Evolutionary conservation across 2,113 vertebrate species (phyloP), one percentile per base, ranked within the genome.

Genomic region (Acrocephalus kingi): DNA sequence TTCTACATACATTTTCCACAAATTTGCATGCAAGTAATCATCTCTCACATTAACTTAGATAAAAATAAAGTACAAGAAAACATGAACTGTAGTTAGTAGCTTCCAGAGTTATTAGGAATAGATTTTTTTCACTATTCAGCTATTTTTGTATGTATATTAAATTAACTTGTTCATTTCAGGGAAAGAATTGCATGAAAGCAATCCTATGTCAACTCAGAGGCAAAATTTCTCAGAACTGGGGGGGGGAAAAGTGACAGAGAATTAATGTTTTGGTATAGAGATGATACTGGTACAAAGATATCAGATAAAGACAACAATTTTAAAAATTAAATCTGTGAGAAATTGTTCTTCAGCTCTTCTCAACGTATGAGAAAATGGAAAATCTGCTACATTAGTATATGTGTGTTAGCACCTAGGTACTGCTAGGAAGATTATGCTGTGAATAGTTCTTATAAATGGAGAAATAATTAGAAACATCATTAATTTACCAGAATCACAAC

Each of bases 401-500:
- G 2, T 15, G 25, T 2, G 0, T 58, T 72, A 78, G 18, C n/a
- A 92, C n/a, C 35, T 66, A 61, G 35, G 9, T 81, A 61, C 56
- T 61, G 56, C 72, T 67, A 25, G 39, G 45, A 84, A 78, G 10
- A 61, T 24, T 30, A 46, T 10, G 22, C 21, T 41, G 7, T 39
- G 64, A 89, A 68, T 18, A 93, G 48, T 21, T 54, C 43, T 61
- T 59, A 46, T 7, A 90, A 87, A 39, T 6, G 9, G 18, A 76
- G 14, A 89, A 79, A 76, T 54, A 89, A 81, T 91, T 76, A 92
- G 7, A 27, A 87, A 61, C 13, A 49, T 22, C 0, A 0, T 72
- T 74, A 59, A 56, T 66, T 98, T 97, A 99, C 99, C 98, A 99
- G 97, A 96, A 99, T 98, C 67, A 99, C 77, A 13, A 99, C 98